Evolutionary conservation across 2,113 vertebrate genomes (phyloP).

Genomic region (Chaetura pelagica): DNA sequence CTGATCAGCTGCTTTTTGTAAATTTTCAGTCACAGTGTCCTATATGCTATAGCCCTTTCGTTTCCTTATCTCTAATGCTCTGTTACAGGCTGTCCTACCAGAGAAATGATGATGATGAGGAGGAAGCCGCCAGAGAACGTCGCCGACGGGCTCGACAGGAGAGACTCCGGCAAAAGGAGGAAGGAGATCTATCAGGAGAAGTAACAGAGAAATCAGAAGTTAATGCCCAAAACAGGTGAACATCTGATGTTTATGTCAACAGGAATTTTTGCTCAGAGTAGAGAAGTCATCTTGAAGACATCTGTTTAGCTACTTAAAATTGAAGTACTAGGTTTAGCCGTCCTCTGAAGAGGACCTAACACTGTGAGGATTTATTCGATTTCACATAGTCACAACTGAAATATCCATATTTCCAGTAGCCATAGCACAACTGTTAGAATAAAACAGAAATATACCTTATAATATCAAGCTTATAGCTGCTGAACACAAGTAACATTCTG

Average conservation of each 20-base stretch:
- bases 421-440: neutral
- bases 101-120: slow-evolving; percentile 90
- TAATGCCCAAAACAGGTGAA: slow-evolving; percentile 91
- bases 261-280: neutral
- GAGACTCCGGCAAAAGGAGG: slow-evolving; percentile 83
- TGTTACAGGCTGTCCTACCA: slow-evolving; percentile 83
- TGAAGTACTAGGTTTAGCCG: neutral
- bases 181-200: slow-evolving; percentile 82
- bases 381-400: neutral
- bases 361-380: neutral
- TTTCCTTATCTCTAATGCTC: neutral
- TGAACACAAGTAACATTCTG: neutral
- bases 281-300: neutral
- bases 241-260: neutral
- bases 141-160: slow-evolving; percentile 93
- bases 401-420: neutral
- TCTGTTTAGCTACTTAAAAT: neutral
- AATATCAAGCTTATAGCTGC: neutral
- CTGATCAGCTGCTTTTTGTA: neutral
- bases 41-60: neutral
- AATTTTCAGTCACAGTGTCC: neutral
- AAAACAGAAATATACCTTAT: neutral
- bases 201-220: slow-evolving; percentile 77
- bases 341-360: neutral
- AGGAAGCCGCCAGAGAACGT: slow-evolving; percentile 93